Evolutionary conservation across 2,113 vertebrate species (phyloP).

Genomic region (Lophura nycthemera): DNA sequence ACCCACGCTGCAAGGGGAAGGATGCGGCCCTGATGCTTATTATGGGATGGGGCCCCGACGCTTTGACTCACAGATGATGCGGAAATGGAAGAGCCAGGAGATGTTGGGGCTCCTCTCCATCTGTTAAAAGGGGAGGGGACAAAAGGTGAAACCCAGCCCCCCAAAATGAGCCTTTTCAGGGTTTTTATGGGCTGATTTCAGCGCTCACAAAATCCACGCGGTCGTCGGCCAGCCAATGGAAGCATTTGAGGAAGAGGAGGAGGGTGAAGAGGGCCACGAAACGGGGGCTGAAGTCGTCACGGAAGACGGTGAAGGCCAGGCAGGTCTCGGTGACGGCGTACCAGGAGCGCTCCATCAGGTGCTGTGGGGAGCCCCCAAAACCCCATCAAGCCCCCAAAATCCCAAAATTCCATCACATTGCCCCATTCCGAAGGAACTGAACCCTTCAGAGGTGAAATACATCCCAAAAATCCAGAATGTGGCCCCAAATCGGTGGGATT

Average conservation of each 20-base stretch:
- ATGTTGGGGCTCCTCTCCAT: conserved; percentile 99
- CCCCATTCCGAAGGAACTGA: too few species aligned
- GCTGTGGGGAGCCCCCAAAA: conserved; percentile 72
- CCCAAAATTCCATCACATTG: too few species aligned
- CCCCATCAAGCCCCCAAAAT: too few species aligned
- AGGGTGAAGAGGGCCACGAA: conserved; percentile 98
- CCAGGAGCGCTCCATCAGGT: conserved; percentile 97
- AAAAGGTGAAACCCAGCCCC: fast-evolving
- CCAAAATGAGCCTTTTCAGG: fast-evolving
- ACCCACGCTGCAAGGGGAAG: too few species aligned
- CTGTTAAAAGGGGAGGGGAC: conserved; percentile 58
- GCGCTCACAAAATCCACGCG: conserved; percentile 94
- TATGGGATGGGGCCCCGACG: too few species aligned
- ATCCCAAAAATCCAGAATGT: too few species aligned
- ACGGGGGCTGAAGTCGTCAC: conserved; percentile 97
- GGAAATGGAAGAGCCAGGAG: conserved; percentile 95
- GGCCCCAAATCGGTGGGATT: too few species aligned
- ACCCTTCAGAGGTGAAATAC: too few species aligned
- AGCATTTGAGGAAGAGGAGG: conserved; percentile 97
- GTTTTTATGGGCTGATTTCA: fast-evolving
- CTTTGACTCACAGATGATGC: conserved; percentile 91
- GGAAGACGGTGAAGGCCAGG: conserved; percentile 96
- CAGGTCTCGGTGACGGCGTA: conserved; percentile 98
- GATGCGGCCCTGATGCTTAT: background rate
- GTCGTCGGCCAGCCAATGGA: conserved; percentile 97